These are phyloP conservation scores for Petromus typicus DNA, from an alignment of 2,113 vertebrate species.

Conservation along the genomic window DNA sequence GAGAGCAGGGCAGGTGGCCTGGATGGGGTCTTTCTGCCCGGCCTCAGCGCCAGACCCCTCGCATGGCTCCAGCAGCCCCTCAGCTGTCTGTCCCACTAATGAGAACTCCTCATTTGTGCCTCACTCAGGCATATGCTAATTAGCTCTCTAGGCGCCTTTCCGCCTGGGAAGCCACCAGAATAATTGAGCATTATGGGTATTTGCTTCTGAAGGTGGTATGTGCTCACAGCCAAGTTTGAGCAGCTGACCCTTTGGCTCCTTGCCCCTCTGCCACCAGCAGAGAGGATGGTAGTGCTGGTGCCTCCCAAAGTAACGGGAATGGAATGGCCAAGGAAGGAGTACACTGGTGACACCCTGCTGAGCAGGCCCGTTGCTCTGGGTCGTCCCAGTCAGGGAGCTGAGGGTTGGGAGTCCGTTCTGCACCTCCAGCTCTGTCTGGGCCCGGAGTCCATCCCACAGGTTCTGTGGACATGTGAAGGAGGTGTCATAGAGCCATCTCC, in stretches of 20 bases:
- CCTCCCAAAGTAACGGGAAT: background rate
- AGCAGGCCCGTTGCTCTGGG: background rate
- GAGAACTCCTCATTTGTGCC: background rate
- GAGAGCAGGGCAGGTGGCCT: background rate
- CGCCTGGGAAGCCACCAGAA: background rate
- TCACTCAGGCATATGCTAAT: background rate
- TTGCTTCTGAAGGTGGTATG: background rate
- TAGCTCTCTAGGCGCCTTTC: conserved; percentile 34
- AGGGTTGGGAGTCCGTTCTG: background rate
- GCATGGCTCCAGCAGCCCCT: background rate
- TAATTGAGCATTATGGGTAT: background rate
- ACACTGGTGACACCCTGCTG: fast-evolving
- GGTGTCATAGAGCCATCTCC: background rate
- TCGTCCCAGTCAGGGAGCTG: background rate
- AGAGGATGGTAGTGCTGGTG: fast-evolving
- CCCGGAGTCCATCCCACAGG: fast-evolving
- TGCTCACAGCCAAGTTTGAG: background rate
- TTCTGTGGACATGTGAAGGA: background rate
- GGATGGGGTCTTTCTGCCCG: fast-evolving
- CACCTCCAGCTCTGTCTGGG: background rate
- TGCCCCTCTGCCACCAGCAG: background rate
- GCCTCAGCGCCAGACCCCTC: background rate
- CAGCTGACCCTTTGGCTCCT: background rate
- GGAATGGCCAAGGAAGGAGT: fast-evolving
- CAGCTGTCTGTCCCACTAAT: fast-evolving